Evolutionary conservation across 2,888 invertebrate species (phyloP).

Genomic region (Drosophila ezoana): DNA sequence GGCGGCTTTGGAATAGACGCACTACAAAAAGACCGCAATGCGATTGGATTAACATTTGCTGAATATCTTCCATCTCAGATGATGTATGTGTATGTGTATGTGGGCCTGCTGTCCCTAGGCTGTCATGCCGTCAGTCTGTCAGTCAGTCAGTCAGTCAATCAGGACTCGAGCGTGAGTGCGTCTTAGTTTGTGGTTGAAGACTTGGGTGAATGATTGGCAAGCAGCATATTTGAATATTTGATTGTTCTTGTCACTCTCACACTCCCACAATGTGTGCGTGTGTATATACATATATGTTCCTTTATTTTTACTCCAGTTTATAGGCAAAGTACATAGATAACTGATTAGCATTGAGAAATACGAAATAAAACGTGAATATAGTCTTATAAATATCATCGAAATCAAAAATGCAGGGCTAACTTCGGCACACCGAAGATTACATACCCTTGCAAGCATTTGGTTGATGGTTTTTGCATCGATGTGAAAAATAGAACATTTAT

Average conservation of each 20-base stretch:
- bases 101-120: background rate
- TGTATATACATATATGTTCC: slow-evolving; percentile 3
- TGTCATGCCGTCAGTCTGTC: slow-evolving; percentile 7
- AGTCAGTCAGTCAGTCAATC: slow-evolving; percentile 17
- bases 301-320: background rate
- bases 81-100: slow-evolving; percentile 12
- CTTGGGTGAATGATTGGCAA: slow-evolving; percentile 61
- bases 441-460: too few species aligned
- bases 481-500: too few species aligned
- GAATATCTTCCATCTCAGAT: slow-evolving; percentile 47
- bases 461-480: too few species aligned
- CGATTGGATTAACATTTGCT: slow-evolving; percentile 73
- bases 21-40: slow-evolving; percentile 74
- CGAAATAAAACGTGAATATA: background rate
- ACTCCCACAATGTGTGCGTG: background rate
- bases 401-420: too few species aligned
- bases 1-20: slow-evolving; percentile 24
- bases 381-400: background rate
- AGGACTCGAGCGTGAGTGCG: slow-evolving; percentile 46
- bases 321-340: slow-evolving; percentile 7
- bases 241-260: slow-evolving; percentile 41
- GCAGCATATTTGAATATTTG: slow-evolving; percentile 70
- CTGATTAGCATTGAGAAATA: background rate
- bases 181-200: slow-evolving; percentile 69
- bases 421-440: too few species aligned